Evolutionary conservation across 2,113 vertebrate genomes (phyloP), one percentile per base, ranked within the genome.

Genomic region (Oplegnathus fasciatus): DNA sequence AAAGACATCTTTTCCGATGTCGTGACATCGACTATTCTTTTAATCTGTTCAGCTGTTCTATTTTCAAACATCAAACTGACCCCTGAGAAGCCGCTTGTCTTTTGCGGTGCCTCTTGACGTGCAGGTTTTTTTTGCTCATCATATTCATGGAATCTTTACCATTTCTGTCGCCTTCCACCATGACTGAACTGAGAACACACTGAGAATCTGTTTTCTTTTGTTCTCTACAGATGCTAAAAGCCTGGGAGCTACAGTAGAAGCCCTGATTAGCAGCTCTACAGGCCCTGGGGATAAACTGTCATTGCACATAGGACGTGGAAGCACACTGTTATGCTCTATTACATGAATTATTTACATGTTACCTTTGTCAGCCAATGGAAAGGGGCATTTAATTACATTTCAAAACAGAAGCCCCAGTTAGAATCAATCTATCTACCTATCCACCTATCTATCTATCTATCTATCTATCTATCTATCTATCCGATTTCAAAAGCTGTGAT

Each of bases 21-120:
- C 55, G 75, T 9, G 54, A 34, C 64, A 85, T 65, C 37, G 80
- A 2, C 69, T 58, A 61, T 57, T 60, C 75, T 78, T 88, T 46
- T 83, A 74, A 78, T 76, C 61, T 65, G 42, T 30, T 77, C 66
- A 73, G 71, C 14, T 62, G 34, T 60, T 85, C 40, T 60, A 24
- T 78, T 86, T 75, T 65, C 30, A 46, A 61, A 54, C 52, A 50
- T 28, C 54, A 61, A 20, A 28, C 11, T 50, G 34, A 58, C 50
- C 55, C 11, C 0, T 58, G 34, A 42, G 70, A 18, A 48, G 42
- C 40, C 22, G 60, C 65, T 70, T 60, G 67, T 37, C 37, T 52
- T 83, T 34, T 48, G 17, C 5, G 0, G 9, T 22, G 15, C 5
- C 17, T 60, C 30, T 67, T 68, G 37, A 32, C 4, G 8, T 20